phyloP scores from a whole-genome alignment of 2,113 vertebrate genomes.

The Rhynchopsitta pachyrhyncha region DNA sequence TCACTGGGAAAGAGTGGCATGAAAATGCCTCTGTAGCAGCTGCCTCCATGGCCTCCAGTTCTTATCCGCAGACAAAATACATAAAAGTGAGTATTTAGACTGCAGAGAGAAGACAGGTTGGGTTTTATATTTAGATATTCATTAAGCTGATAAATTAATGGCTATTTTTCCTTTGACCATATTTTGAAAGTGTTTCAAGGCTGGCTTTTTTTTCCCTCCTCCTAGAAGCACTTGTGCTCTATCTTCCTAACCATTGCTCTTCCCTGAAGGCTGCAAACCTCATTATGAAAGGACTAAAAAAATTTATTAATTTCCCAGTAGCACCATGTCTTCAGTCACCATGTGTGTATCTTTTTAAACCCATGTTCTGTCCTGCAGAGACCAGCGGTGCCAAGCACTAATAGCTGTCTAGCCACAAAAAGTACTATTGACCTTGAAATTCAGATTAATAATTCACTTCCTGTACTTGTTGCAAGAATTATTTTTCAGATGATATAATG shows the following conservation, averaged over 20 bases:
- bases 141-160: neutral
- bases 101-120: neutral
- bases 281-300: slow-evolving; percentile 1
- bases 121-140: neutral
- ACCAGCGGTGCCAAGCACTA: neutral
- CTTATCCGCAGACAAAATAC: neutral
- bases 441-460: neutral
- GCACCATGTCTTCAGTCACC: neutral
- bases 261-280: slow-evolving; percentile 30
- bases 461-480: neutral
- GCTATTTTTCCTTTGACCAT: neutral
- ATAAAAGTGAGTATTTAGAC: neutral
- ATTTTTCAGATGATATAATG: neutral
- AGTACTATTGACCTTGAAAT: neutral
- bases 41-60: neutral
- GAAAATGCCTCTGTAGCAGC: neutral
- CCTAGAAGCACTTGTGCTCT: neutral
- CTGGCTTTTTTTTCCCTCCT: neutral
- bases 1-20: neutral
- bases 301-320: neutral
- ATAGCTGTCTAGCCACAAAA: neutral
- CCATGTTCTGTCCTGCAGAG: neutral
- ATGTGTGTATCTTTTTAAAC: neutral
- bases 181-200: neutral
- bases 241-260: neutral